phyloP scores from a whole-genome alignment of 2,113 vertebrate species.

The Procavia capensis region DNA sequence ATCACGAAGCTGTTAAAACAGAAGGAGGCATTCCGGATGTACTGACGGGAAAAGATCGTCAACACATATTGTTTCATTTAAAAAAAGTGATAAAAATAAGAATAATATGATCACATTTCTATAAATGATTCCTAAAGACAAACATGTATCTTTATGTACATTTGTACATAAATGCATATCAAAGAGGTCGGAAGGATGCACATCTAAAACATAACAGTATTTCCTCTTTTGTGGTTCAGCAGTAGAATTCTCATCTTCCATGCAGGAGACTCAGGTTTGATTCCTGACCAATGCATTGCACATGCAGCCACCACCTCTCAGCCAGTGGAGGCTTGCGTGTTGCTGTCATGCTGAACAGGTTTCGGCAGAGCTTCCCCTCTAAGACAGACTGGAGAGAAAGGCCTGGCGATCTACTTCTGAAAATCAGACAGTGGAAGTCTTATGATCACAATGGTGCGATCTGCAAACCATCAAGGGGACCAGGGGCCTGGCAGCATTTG shows the following conservation, averaged over 20 bases:
- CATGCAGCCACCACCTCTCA: no score
- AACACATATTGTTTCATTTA: not conserved
- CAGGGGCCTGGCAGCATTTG: not conserved
- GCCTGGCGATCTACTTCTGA: not conserved
- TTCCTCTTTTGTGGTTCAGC: not conserved
- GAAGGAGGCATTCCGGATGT: not conserved
- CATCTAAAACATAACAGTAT: not conserved
- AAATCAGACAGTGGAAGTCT: not conserved
- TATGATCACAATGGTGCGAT: not conserved
- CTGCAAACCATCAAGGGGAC: no score
- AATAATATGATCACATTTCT: conserved; percentile 12
- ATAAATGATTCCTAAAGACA: conserved; percentile 22
- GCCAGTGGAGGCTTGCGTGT: no score
- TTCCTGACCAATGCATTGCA: no score
- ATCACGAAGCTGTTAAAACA: not conserved
- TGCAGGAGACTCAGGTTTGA: not conserved
- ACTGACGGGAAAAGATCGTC: not conserved
- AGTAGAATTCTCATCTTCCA: not conserved
- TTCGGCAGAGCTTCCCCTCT: no score
- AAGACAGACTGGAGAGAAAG: not conserved
- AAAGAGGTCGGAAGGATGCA: not conserved
- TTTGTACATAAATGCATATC: not conserved
- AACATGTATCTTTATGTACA: not conserved
- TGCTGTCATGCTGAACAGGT: no score
- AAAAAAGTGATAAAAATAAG: not conserved